Evolutionary conservation across 2,797 vertebrate genomes (phyloP).

Genomic region (Xiphorhynchus erythropygius): DNA sequence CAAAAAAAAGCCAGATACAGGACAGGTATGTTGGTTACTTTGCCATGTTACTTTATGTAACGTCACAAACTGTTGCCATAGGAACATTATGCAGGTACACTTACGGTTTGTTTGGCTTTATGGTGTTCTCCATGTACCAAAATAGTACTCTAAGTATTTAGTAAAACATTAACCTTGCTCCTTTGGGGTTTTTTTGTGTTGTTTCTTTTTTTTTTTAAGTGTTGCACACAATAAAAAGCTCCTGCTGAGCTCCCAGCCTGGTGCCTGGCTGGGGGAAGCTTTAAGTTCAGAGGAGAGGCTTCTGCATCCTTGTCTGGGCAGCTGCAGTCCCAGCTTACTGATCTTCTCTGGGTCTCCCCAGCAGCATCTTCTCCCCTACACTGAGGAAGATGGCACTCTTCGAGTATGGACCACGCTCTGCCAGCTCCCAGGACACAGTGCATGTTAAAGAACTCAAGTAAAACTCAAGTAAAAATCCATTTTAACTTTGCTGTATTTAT

Average conservation of each 20-base stretch:
- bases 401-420: not conserved
- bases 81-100: constrained; percentile 59
- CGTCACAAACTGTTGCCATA: constrained; percentile 55
- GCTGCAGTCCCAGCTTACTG: not conserved
- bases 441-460: constrained; percentile 56
- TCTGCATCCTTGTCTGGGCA: constrained; percentile 21
- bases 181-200: not conserved
- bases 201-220: not conserved
- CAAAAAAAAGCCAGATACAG: constrained; percentile 34
- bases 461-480: constrained; percentile 50
- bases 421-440: not conserved
- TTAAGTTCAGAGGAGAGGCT: constrained; percentile 6
- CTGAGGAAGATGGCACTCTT: not conserved
- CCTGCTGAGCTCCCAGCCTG: not conserved
- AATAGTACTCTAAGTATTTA: not conserved
- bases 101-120: constrained; percentile 8
- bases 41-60: constrained; percentile 63
- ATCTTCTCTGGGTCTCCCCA: not conserved
- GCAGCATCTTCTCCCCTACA: constrained; percentile 23
- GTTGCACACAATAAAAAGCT: not conserved
- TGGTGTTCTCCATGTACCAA: not conserved
- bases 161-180: not conserved
- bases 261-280: not conserved
- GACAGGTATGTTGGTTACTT: not conserved
- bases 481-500: constrained; percentile 82